Percentiles rank a stretch among this genome's conserved stretches.
Conservation (phyloP, 2,113 vertebrate genomes). For the Columba janthina region DNA sequence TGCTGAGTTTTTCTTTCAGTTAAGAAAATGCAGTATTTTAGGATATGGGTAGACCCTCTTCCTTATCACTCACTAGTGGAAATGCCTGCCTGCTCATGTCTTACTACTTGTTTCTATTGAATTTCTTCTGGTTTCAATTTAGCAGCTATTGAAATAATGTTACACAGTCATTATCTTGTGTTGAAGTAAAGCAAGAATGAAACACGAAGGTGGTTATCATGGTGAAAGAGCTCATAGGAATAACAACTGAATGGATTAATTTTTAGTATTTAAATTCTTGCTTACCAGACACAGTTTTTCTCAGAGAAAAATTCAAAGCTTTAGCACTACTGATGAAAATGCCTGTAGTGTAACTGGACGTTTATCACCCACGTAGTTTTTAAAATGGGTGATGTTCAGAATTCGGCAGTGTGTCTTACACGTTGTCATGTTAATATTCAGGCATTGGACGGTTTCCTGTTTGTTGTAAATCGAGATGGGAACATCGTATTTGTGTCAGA, state of each 20-base stretch:
- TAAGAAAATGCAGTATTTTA: not conserved
- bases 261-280: not conserved
- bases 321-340: not conserved
- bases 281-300: not conserved
- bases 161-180: not conserved
- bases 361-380: not conserved
- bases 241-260: not conserved
- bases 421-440: slow-evolving; percentile 56
- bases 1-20: not conserved
- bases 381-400: not conserved
- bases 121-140: not conserved
- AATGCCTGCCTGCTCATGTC: not conserved
- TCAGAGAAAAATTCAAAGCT: not conserved
- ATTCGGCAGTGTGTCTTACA: not conserved
- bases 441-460: slow-evolving; percentile 97
- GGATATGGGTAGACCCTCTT: not conserved
- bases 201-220: not conserved
- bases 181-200: not conserved
- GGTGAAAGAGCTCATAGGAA: not conserved
- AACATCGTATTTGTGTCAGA: slow-evolving; percentile 98
- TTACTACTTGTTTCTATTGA: not conserved
- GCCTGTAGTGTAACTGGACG: not conserved
- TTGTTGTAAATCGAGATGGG: slow-evolving; percentile 97
- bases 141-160: not conserved
- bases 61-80: not conserved